Evolutionary conservation across 2,113 vertebrate genomes (phyloP), one percentile per base, ranked within the genome.

Genomic region (Pholis gunnellus): DNA sequence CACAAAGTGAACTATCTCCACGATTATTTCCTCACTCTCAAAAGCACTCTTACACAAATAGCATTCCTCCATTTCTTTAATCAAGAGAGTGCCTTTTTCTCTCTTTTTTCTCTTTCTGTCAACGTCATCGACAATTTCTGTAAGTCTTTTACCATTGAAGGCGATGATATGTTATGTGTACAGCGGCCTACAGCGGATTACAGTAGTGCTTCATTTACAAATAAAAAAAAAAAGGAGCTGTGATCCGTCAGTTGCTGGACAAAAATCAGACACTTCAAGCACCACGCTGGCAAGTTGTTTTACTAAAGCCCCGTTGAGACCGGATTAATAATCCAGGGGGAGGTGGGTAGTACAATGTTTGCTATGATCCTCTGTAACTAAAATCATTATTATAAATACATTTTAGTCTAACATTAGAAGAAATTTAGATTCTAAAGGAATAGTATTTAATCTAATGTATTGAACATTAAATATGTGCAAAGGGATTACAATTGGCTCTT

Each of bases 321-420:
- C 34, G 48, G 42, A 80, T 80, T 65, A 54, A 72, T 77, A 74
- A 79, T 78, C 42, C 44, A 64, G 60, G 6, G 52, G 79, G 59
- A 78, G 2, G 38, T 69, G 25, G 29, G 34, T 64, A 64, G 74
- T 76, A 20, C 56, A 79, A 71, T 1, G 59, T 78, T 66, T 84
- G 38, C 40, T 57, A 40, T 65, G 67, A 13, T 69, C 44, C 36
- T 71, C 27, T 61, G 66, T 64, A 77, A 27, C 9, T 75, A 57
- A 60, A 67, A 18, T 2, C 34, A 59, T 76, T 31, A n/a, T 27
- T 54, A 6, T 50, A 10, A 25, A 18, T 54, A 14, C 7, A 29
- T 9, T 20, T 64, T 17, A 59, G 8, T 59, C 52, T 0, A 2
- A 38, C 36, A 74, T 34, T 4, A 52, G 7, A 79, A 60, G 18